Percentiles rank a stretch among this genome's conserved stretches.
phyloP scores from a whole-genome alignment of 2,797 vertebrate genomes.

The Echiichthys vipera region DNA sequence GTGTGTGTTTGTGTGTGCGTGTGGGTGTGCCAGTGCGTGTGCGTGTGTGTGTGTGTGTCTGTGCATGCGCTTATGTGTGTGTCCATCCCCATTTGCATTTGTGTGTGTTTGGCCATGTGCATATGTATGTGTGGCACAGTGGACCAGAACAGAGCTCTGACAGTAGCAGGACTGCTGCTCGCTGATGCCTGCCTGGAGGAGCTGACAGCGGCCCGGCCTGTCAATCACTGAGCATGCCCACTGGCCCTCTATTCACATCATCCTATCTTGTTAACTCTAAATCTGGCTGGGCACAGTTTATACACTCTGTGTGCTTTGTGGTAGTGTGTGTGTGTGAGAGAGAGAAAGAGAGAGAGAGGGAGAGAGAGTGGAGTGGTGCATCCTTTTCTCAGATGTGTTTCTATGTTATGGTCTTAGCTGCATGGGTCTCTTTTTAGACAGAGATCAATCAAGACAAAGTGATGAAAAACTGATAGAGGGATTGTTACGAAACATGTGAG shows the following conservation, averaged over 20 bases:
- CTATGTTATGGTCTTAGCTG: conserved; percentile 46
- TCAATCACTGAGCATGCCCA: conserved; percentile 87
- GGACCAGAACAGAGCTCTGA: conserved; percentile 97
- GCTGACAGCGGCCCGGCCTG: conserved; percentile 93
- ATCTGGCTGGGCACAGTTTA: conserved; percentile 69
- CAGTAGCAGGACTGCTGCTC: conserved; percentile 92
- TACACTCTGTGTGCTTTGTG: conserved; percentile 28
- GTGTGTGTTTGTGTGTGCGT: conserved; percentile 5
- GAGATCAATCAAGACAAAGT: conserved; percentile 61
- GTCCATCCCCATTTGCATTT: conserved; percentile 71
- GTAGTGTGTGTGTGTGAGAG: conserved; percentile 21
- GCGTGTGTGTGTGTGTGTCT: conserved; percentile 33
- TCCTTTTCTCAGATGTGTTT: conserved; percentile 47
- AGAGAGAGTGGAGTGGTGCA: background rate
- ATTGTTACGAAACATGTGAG: conserved; percentile 37
- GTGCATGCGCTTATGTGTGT: conserved; percentile 36
- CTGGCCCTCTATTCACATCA: conserved; percentile 77
- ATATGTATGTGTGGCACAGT: conserved; percentile 88
- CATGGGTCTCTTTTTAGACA: conserved; percentile 36
- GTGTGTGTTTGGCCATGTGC: conserved; percentile 72
- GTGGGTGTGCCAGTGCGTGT: conserved; percentile 21
- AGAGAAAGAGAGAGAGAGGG: background rate
- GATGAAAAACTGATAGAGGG: conserved; percentile 44
- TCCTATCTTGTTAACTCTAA: conserved; percentile 79
- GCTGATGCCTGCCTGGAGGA: conserved; percentile 91